Percentiles rank a stretch among this genome's conserved stretches.
Conservation (phyloP, 92 coral and sea anemone genomes). For the Scolanthus callimorphus region DNA sequence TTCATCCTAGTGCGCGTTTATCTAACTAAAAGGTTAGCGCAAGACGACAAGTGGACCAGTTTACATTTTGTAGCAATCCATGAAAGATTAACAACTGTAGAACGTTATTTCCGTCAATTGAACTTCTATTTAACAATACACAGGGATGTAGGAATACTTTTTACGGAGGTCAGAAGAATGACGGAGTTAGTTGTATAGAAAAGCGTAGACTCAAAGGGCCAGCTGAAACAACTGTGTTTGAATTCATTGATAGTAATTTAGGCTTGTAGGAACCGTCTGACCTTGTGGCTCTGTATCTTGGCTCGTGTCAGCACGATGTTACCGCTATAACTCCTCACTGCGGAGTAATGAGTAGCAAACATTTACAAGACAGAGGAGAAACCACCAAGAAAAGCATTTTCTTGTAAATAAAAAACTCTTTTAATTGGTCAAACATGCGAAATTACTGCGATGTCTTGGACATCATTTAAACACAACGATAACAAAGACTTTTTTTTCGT, state of each 20-base stretch:
- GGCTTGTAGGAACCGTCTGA: slow-evolving; percentile 14
- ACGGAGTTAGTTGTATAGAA: neutral
- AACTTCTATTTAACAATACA: too few relatives aligned
- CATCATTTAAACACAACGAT: slow-evolving; percentile 7
- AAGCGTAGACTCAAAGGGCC: neutral
- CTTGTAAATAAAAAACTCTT: neutral
- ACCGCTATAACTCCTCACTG: slow-evolving; percentile 8
- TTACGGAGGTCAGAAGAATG: too few relatives aligned
- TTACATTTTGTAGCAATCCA: too few relatives aligned
- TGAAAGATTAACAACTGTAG: too few relatives aligned
- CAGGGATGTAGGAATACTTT: too few relatives aligned
- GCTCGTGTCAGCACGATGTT: slow-evolving; percentile 22
- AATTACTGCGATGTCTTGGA: slow-evolving; percentile 1
- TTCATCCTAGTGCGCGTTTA: too few relatives aligned
- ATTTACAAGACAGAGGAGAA: neutral
- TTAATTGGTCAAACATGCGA: slow-evolving; percentile 1
- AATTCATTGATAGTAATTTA: neutral
- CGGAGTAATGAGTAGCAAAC: slow-evolving; percentile 2
- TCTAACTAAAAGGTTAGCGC: too few relatives aligned
- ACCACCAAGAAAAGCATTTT: neutral
- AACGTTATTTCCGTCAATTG: too few relatives aligned
- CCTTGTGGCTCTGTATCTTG: slow-evolving; percentile 22
- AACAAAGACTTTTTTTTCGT: slow-evolving; percentile 3
- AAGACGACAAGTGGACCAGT: too few relatives aligned
- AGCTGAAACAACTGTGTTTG: neutral